Base-by-base conservation (phyloP, 2,797 vertebrate genomes). In the Novumbra hubbsi region DNA sequence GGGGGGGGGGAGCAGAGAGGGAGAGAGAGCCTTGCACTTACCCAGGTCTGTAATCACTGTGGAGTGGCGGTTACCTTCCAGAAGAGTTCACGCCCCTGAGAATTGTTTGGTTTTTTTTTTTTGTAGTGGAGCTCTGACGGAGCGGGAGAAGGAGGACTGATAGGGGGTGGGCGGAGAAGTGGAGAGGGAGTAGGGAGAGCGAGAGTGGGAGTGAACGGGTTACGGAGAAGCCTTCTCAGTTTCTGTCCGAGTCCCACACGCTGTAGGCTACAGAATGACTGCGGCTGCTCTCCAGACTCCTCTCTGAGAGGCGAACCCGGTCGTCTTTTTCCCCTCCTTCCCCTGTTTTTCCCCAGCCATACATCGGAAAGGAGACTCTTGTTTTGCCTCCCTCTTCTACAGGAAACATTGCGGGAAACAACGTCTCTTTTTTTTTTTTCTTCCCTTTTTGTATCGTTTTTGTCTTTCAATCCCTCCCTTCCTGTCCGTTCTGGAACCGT, bases 71-170 rank as follows among this genome's bases (percentile, higher is more conserved):
- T 92, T 95, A 94, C 94, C 93, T 95, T 94, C 89, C 84, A 90
- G 89, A 88, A 87, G 90, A 94, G 90, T 93, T 94, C 94, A 92
- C 87, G 91, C 93, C 94, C 93, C 92, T 90, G 83, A 92, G 93
- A 93, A 94, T 91, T 88, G 89, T 92, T 95, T 93, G 93, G 93
- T 93, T 45, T 92, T 93, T 91, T 88, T 90, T 93, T 45, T 92
- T 93, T 91, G 88, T 90, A 89, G 89, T 93, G 84, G 81, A 88
- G 89, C 89, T 91, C 89, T 93, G 93, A 92, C 85, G 80, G 89
- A 80, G 75, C 65, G 38, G 24, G 83, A 50, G 60, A 84, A 83
- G 83, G 75, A 32, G 87, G 85, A 79, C 74, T 84, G 78, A 74
- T 52, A 28, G 19, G 68, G 68, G 57, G 81, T 87, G 82, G 81